Base-by-base conservation (phyloP, 2,113 vertebrate species). In the Lynx canadensis region DNA sequence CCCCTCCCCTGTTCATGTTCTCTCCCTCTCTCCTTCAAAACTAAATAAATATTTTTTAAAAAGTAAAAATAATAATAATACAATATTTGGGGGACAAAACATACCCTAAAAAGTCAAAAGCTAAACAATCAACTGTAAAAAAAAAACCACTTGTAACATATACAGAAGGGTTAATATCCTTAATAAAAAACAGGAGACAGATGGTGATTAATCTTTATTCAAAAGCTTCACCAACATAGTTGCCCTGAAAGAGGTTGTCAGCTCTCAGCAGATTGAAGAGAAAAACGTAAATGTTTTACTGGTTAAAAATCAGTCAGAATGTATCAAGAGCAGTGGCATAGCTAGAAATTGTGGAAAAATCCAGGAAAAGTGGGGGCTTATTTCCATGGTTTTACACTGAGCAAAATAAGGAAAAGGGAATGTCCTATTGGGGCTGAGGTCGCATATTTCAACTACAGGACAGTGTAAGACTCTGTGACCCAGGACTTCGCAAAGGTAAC, bases 171-270 rank as follows among this genome's bases (percentile, higher is more conserved):
- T 83, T 96, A 96, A 80, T 92, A 81, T 33, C 15, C 36, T 69
- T 85, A 82, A 93, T 65, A 10, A 76, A 97, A 89, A 85, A 71
- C 12, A 60, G 76, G 57, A 96, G 73, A 66, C 93, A 96, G 96
- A 87, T 45, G 68, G 83, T 19, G 3, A 92, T 71, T 78, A n/a
- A 95, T 97, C 87, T 95, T 94, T 97, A 96, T 95, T 98, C 94
- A 92, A 80, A 94, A 97, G 68, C 82, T 95, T 91, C 52, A 21
- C 83, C 78, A 79, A 88, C 29, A 15, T 55, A 82, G 66, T 91
- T 93, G 79, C 76, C 36, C 19, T 73, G 48, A 96, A 97, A 96
- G 38, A 66, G 36, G 84, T 13, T 52, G 66, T 96, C 78, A 79
- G 86, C n/a, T 55, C 94, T 86, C 45, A 65, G 79, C 50, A 95